A percentile compares a stretch with the other conserved stretches of the same genome.
phyloP scores from a whole-genome alignment of 2,888 invertebrate species.

The Erannis defoliaria region DNA sequence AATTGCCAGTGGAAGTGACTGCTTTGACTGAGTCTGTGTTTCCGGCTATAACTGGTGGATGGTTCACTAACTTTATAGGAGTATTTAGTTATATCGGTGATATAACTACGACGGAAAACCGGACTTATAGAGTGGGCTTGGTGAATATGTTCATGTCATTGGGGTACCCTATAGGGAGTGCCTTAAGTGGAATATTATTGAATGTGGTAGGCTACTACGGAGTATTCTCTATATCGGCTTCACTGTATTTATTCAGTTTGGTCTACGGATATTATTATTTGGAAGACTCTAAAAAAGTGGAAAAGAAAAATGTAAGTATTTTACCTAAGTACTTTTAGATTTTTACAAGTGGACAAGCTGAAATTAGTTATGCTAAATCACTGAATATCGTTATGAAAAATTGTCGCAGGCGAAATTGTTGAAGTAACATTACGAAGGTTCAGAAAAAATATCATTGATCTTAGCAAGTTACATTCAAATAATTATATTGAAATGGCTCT shows the following conservation, averaged over 20 bases:
- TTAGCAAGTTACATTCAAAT: too few relatives aligned
- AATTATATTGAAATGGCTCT: too few relatives aligned
- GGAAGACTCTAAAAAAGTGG: slow-evolving; percentile 85
- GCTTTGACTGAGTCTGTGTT: slow-evolving; percentile 93
- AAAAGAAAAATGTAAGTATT: slow-evolving; percentile 46
- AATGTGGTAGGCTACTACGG: slow-evolving; percentile 93
- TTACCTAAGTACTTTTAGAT: neutral
- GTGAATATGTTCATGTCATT: slow-evolving; percentile 95
- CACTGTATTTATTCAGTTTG: slow-evolving; percentile 90
- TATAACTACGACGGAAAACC: slow-evolving; percentile 92
- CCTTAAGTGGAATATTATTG: slow-evolving; percentile 92
- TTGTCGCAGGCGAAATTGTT: too few relatives aligned
- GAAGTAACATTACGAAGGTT: too few relatives aligned
- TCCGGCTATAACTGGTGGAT: slow-evolving; percentile 93
- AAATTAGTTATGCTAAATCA: too few relatives aligned
- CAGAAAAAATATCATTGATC: too few relatives aligned
- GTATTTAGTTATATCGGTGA: slow-evolving; percentile 96
- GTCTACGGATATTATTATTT: slow-evolving; percentile 90
- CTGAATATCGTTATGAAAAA: too few relatives aligned
- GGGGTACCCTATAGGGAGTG: slow-evolving; percentile 95
- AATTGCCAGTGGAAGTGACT: slow-evolving; percentile 92
- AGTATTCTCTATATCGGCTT: slow-evolving; percentile 91
- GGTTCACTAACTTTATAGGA: slow-evolving; percentile 95
- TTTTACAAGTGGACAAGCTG: neutral
- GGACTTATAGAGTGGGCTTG: slow-evolving; percentile 94